A percentile compares a stretch with the other conserved stretches of the same genome.
Conservation (phyloP, 2,888 invertebrate genomes). For the Ophraella communa region DNA sequence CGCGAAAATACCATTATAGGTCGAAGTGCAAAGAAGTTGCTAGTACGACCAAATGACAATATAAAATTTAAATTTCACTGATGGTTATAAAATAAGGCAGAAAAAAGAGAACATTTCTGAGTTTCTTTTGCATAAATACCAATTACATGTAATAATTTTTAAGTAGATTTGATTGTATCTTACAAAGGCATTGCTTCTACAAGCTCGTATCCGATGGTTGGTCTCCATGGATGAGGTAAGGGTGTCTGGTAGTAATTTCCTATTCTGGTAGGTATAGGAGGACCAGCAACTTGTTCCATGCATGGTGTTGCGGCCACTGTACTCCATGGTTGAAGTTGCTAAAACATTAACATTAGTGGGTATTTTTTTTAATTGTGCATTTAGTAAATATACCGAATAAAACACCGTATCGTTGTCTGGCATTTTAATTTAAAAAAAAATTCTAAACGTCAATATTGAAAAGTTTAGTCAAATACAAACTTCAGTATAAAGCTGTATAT, state of each 20-base stretch:
- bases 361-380: too few relatives aligned
- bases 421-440: conserved; percentile 13
- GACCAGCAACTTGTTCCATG: conserved; percentile 70
- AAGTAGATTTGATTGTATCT: neutral
- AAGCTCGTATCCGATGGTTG: conserved; percentile 79
- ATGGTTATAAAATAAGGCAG: too few relatives aligned
- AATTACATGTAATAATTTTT: too few relatives aligned
- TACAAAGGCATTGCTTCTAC: conserved; percentile 77
- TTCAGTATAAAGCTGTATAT: neutral
- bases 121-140: too few relatives aligned
- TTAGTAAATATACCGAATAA: conserved; percentile 48
- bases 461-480: neutral
- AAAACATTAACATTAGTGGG: too few relatives aligned
- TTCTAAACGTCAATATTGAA: conserved; percentile 7
- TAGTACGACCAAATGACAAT: too few relatives aligned
- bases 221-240: conserved; percentile 79
- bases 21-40: too few relatives aligned
- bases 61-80: too few relatives aligned
- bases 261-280: conserved; percentile 69
- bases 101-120: too few relatives aligned
- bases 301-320: conserved; percentile 64
- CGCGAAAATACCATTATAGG: too few relatives aligned
- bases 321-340: conserved; percentile 80
- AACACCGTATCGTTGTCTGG: conserved; percentile 38
- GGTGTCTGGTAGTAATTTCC: conserved; percentile 76